Conservation (phyloP, 2,113 vertebrate genomes). For the Athene cunicularia region DNA sequence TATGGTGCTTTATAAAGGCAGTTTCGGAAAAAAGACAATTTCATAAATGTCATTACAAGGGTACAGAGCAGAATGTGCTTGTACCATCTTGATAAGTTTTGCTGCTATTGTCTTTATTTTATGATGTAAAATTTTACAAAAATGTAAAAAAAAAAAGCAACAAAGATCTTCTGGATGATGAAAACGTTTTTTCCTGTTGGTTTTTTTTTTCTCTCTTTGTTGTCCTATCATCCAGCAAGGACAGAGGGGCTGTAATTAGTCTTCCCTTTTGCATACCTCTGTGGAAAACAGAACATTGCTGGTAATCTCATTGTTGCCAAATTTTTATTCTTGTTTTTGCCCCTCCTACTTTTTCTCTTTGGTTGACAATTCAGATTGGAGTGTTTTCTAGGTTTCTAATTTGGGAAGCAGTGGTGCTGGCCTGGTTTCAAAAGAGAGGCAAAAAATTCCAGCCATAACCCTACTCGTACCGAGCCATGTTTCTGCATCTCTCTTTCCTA, state of each 20-base stretch:
- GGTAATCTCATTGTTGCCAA: neutral
- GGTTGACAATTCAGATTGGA: neutral
- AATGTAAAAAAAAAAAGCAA: constrained; percentile 63
- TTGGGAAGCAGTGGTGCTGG: neutral
- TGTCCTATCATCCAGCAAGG: neutral
- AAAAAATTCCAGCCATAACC: neutral
- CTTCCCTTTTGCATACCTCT: neutral
- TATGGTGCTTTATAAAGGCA: constrained; percentile 73
- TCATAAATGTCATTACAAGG: constrained; percentile 60
- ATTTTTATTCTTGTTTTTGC: neutral
- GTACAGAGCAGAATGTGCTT: constrained; percentile 66
- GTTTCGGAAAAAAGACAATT: constrained; percentile 67
- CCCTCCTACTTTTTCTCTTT: neutral
- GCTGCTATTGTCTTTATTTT: constrained; percentile 77
- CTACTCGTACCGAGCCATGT: neutral
- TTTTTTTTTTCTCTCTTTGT: neutral
- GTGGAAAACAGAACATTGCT: neutral
- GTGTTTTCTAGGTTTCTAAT: neutral
- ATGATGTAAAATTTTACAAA: constrained; percentile 72
- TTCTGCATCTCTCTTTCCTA: neutral
- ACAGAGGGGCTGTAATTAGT: neutral
- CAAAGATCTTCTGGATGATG: constrained; percentile 74
- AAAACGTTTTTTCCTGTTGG: constrained; percentile 52
- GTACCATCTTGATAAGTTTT: constrained; percentile 72
- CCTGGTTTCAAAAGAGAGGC: neutral